phyloP scores from a whole-genome alignment of 1,140 invertebrate genomes.

The Eciton burchellii region DNA sequence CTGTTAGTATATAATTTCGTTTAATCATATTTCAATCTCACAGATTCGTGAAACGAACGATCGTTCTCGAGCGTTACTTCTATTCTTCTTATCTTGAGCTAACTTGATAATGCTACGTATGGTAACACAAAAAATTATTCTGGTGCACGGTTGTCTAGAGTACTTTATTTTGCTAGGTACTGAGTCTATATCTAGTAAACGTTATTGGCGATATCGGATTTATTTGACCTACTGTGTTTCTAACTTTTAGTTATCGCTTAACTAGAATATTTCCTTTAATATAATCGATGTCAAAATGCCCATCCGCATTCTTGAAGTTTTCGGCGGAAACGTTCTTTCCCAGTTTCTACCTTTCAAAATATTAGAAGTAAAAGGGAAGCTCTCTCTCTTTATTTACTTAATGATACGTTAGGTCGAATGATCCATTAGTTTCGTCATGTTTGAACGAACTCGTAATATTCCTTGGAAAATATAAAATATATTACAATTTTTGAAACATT shows the following conservation, averaged over 20 bases:
- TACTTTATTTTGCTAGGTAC: constrained; percentile 84
- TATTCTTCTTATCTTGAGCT: constrained; percentile 71
- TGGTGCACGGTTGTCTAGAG: constrained; percentile 78
- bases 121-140: constrained; percentile 79
- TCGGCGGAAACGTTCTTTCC: constrained; percentile 8
- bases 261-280: neutral
- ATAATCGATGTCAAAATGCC: neutral
- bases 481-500: neutral
- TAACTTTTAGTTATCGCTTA: neutral
- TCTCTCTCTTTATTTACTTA: constrained; percentile 63
- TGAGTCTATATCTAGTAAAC: constrained; percentile 80
- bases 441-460: neutral
- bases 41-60: constrained; percentile 13
- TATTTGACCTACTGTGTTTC: constrained; percentile 1
- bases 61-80: constrained; percentile 55
- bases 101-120: constrained; percentile 79
- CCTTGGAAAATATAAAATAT: neutral
- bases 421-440: constrained; percentile 41
- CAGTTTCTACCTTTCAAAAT: constrained; percentile 1
- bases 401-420: constrained; percentile 48
- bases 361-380: neutral
- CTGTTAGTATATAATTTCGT: neutral
- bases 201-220: constrained; percentile 77
- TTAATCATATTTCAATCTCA: constrained; percentile 5
- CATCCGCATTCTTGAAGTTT: neutral